A percentile compares a stretch with the other conserved stretches of the same genome.
These are phyloP conservation scores for Papilio protenor DNA, from an alignment of 2,888 invertebrate species.

Conservation along the genomic window DNA sequence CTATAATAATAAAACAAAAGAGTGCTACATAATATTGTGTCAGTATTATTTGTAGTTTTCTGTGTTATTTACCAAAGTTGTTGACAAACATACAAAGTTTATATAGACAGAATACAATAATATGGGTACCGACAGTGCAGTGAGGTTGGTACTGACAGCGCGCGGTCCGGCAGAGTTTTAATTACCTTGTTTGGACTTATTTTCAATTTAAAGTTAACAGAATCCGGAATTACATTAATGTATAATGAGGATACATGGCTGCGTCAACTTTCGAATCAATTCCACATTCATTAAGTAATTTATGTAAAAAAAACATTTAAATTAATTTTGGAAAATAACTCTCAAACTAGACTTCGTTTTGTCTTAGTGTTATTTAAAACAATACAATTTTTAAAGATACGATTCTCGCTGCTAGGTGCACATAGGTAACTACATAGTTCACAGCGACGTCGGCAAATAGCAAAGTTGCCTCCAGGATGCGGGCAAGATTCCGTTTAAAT, in stretches of 20 bases:
- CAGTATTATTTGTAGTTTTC: neutral
- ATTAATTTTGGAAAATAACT: no score
- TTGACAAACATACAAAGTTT: neutral
- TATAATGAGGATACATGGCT: neutral
- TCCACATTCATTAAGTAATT: neutral
- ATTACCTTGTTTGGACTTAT: constrained; percentile 21
- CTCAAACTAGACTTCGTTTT: neutral
- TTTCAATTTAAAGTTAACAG: constrained; percentile 22
- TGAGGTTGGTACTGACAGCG: constrained; percentile 14
- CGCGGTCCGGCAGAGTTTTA: constrained; percentile 12
- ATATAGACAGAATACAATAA: neutral
- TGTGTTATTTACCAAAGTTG: neutral
- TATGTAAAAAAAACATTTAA: no score
- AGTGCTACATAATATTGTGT: neutral
- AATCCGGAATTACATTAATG: neutral
- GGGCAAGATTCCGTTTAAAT: constrained; percentile 1
- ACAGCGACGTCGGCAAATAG: constrained; percentile 6
- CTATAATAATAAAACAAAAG: neutral
- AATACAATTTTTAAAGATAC: neutral
- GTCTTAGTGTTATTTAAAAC: neutral
- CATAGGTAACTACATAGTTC: neutral
- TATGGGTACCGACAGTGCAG: neutral
- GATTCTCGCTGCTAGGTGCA: neutral
- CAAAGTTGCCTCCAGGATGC: neutral
- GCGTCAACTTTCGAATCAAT: neutral